A percentile compares a stretch with the other conserved stretches of the same genome.
Evolutionary conservation across 2,797 vertebrate genomes (phyloP).

Genomic region (Ispidina lecontei): DNA sequence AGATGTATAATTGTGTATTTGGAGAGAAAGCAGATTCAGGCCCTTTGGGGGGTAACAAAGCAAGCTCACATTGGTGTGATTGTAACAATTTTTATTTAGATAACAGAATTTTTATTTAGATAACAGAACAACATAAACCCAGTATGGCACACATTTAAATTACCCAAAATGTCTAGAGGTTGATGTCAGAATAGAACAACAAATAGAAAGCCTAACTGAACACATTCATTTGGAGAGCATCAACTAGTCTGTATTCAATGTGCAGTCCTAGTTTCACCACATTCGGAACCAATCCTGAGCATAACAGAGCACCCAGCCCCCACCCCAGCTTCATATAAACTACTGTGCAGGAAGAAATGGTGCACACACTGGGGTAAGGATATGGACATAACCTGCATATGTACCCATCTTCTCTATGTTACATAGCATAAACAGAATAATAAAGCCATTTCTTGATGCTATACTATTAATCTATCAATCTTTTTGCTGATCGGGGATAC

Average conservation of each 20-base stretch:
- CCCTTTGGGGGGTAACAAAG: not conserved
- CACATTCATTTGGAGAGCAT: not conserved
- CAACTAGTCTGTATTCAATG: not conserved
- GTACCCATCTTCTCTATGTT: not conserved
- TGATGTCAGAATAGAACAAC: not conserved
- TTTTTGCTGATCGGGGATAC: not conserved
- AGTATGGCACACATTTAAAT: not conserved
- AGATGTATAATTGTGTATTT: not conserved
- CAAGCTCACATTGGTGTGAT: not conserved
- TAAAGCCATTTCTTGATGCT: not conserved
- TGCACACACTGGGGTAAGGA: not conserved
- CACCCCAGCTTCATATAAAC: not conserved
- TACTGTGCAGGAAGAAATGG: not conserved
- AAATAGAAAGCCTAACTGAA: not conserved
- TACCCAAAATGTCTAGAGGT: not conserved
- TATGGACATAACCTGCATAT: not conserved
- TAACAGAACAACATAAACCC: not conserved
- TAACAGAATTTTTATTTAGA: not conserved
- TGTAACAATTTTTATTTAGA: not conserved
- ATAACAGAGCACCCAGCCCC: not conserved
- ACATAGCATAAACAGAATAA: not conserved
- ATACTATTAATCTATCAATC: not conserved
- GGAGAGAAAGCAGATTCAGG: not conserved
- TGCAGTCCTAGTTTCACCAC: not conserved
- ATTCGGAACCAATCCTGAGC: rapidly evolving